phyloP scores from a whole-genome alignment of 2,888 invertebrate species.

The Macrophya annulata region DNA sequence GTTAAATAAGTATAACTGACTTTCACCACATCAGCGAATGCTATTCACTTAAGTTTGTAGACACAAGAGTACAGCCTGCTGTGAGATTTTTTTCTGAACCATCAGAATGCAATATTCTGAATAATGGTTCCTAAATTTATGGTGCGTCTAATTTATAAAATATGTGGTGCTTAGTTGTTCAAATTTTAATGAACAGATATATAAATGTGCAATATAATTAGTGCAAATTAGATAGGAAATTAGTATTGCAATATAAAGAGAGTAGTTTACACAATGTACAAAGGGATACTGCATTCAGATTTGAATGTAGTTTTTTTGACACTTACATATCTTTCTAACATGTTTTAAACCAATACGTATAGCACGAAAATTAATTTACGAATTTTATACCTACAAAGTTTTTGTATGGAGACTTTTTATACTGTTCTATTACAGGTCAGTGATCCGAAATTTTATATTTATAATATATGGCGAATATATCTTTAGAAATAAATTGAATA shows the following conservation, averaged over 20 bases:
- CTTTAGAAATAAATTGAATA: neutral
- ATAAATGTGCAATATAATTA: neutral
- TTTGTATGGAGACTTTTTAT: neutral
- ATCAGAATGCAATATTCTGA: neutral
- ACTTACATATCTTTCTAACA: neutral
- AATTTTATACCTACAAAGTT: neutral
- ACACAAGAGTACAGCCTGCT: neutral
- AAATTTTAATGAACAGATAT: neutral
- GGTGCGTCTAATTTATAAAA: neutral
- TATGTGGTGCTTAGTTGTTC: neutral
- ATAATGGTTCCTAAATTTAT: neutral
- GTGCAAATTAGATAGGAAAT: neutral
- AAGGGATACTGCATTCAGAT: neutral
- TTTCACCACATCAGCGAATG: no score
- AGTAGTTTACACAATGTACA: neutral
- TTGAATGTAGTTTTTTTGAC: neutral
- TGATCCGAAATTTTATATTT: neutral
- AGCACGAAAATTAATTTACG: neutral
- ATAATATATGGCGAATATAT: neutral
- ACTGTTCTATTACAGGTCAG: neutral
- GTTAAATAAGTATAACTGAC: no score
- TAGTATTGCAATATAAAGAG: neutral
- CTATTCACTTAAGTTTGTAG: neutral
- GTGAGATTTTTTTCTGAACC: neutral
- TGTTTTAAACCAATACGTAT: neutral